Evolutionary conservation across 2,888 invertebrate genomes (phyloP).

Genomic region (Drosophila subquinaria): DNA sequence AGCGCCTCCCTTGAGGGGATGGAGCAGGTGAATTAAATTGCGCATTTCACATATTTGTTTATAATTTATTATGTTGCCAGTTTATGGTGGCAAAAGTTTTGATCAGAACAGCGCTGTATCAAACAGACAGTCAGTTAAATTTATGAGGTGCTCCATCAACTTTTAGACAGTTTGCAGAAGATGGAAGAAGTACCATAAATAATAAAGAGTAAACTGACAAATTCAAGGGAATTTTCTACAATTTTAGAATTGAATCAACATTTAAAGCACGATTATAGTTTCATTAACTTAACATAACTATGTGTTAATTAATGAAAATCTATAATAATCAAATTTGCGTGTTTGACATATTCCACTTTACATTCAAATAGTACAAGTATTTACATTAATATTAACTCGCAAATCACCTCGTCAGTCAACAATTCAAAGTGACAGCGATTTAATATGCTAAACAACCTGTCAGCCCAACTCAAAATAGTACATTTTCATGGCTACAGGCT

Average conservation of each 20-base stretch:
- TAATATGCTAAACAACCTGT: conserved; percentile 50
- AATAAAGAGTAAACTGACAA: conserved; percentile 3
- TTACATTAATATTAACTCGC: conserved; percentile 43
- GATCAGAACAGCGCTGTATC: conserved; percentile 6
- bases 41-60: conserved; percentile 34
- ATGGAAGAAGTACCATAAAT: conserved; percentile 1
- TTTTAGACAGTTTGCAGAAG: conserved; percentile 10
- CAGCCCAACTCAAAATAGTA: conserved; percentile 28
- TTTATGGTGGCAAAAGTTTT: conserved; percentile 29
- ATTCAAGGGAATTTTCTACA: conserved; percentile 1
- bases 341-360: conserved; percentile 1
- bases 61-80: conserved; percentile 52
- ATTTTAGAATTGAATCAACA: not conserved
- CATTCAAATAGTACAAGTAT: conserved; percentile 25
- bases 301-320: not conserved
- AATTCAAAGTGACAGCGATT: conserved; percentile 42
- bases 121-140: conserved; percentile 29
- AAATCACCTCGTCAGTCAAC: conserved; percentile 31
- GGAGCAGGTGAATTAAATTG: conserved; percentile 8
- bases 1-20: not conserved
- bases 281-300: not conserved
- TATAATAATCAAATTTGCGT: not conserved
- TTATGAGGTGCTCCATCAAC: conserved; percentile 31
- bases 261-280: not conserved
- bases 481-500: conserved; percentile 15